Conservation (phyloP, 2,113 vertebrate genomes). For the Paratilapia polleni region DNA sequence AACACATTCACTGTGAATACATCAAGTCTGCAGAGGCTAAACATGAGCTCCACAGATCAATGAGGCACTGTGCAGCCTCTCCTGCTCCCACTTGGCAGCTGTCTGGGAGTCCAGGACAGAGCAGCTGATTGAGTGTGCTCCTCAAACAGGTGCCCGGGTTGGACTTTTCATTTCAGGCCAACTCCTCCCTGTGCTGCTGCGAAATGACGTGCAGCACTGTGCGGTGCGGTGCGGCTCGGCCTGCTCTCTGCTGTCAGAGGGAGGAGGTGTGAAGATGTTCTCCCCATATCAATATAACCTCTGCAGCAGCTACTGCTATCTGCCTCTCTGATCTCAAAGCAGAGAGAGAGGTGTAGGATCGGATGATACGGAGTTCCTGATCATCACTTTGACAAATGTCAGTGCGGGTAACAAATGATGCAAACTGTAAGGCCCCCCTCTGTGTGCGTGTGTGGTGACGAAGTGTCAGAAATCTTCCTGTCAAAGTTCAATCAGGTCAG, state of each 20-base stretch:
- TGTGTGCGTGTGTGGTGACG: background rate
- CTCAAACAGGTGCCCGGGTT: constrained; percentile 48
- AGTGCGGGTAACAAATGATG: constrained; percentile 26
- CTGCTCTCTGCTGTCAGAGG: constrained; percentile 16
- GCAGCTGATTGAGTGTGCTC: constrained; percentile 49
- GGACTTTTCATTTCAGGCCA: background rate
- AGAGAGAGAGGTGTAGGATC: background rate
- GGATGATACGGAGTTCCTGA: constrained; percentile 5
- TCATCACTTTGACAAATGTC: constrained; percentile 29
- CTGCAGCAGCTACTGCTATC: constrained; percentile 31
- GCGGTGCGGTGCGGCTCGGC: background rate
- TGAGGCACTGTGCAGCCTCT: constrained; percentile 1
- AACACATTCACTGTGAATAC: background rate
- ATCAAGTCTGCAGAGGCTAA: constrained; percentile 24
- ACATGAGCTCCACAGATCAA: constrained; percentile 30
- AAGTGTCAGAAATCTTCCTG: constrained; percentile 1
- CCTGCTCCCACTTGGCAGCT: constrained; percentile 39
- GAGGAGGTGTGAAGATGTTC: constrained; percentile 42
- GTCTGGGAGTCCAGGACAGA: constrained; percentile 35
- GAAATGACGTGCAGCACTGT: background rate
- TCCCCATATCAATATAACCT: constrained; percentile 41
- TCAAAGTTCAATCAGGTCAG: background rate
- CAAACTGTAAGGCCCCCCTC: background rate
- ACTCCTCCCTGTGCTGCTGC: background rate
- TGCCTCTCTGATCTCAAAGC: background rate